Conservation (phyloP, 2,888 invertebrate species). For the Drosophila recens region DNA sequence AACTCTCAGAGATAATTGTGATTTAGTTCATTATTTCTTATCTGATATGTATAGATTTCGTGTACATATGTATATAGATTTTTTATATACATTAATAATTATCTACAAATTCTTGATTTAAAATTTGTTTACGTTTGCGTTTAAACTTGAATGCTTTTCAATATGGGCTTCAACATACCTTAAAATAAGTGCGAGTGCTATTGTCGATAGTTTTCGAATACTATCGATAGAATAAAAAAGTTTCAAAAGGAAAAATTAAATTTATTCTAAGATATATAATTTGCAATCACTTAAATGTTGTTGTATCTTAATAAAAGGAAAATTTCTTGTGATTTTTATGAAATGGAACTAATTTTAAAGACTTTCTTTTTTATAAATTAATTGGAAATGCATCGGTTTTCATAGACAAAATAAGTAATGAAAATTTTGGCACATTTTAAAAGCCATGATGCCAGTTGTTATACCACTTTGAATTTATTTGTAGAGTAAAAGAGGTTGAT, state of each 20-base stretch:
- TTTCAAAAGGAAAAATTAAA: too few relatives aligned
- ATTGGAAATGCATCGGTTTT: neutral
- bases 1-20: slow-evolving; percentile 29
- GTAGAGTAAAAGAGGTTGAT: neutral
- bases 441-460: neutral
- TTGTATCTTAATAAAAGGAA: too few relatives aligned
- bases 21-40: slow-evolving; percentile 16
- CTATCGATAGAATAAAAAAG: neutral
- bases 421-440: neutral
- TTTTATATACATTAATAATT: neutral
- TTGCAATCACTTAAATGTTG: too few relatives aligned
- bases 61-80: too few relatives aligned
- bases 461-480: neutral
- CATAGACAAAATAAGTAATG: neutral
- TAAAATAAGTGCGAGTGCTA: neutral
- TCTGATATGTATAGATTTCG: neutral
- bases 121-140: neutral
- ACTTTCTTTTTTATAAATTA: neutral
- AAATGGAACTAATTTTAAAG: neutral
- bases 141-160: neutral
- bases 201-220: neutral
- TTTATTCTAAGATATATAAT: too few relatives aligned
- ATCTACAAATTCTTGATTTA: slow-evolving; percentile 3
- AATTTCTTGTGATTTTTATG: too few relatives aligned
- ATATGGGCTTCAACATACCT: neutral